phyloP scores from a whole-genome alignment of 2,888 invertebrate genomes.

The Cylloceria caligata region DNA sequence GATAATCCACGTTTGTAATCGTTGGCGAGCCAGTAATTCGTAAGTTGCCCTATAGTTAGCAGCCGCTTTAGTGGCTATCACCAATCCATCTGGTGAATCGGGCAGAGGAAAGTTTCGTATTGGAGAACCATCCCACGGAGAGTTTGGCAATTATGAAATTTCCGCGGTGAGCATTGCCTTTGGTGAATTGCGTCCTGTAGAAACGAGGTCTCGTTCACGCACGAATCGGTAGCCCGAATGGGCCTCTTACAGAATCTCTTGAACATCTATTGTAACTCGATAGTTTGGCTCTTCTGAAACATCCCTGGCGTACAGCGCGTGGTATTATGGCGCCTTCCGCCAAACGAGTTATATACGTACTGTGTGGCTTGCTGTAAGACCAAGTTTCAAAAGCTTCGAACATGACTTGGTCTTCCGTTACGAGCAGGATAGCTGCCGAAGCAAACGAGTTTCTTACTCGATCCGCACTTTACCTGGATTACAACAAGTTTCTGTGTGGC shows the following conservation, averaged over 20 bases:
- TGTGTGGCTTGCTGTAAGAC: slow-evolving; percentile 5
- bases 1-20: too few species aligned
- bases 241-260: neutral
- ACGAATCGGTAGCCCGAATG: neutral
- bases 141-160: too few species aligned
- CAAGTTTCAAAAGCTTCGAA: slow-evolving; percentile 51
- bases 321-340: slow-evolving; percentile 4
- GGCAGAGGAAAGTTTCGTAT: too few species aligned
- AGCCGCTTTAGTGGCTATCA: too few species aligned
- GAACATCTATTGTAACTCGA: slow-evolving; percentile 28
- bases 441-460: slow-evolving; percentile 29
- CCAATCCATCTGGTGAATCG: too few species aligned
- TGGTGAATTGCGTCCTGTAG: too few species aligned
- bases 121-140: too few species aligned
- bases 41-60: too few species aligned
- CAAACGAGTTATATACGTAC: neutral
- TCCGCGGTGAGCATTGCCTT: too few species aligned
- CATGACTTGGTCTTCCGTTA: neutral
- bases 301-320: slow-evolving; percentile 6
- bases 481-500: slow-evolving; percentile 24
- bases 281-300: slow-evolving; percentile 20
- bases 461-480: slow-evolving; percentile 21
- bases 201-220: neutral
- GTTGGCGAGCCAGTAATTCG: too few species aligned
- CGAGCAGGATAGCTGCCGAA: neutral